phyloP scores from a whole-genome alignment of 2,888 invertebrate species.

The Meteorus colon region DNA sequence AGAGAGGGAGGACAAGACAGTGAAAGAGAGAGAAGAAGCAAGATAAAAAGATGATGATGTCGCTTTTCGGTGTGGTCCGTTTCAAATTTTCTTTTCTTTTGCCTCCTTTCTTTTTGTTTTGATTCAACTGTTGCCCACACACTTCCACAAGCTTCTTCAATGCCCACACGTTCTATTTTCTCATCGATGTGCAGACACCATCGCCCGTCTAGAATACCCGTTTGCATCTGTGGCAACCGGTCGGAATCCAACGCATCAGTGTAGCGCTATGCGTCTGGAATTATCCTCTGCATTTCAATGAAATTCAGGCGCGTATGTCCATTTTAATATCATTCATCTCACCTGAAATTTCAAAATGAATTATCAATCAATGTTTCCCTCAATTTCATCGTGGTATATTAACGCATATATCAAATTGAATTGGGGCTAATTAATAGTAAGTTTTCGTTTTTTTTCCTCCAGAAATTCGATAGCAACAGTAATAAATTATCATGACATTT shows the following conservation, averaged over 20 bases:
- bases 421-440: too few species aligned
- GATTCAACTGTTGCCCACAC: background rate
- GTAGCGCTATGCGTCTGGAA: background rate
- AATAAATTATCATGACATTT: too few species aligned
- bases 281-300: background rate
- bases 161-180: conserved; percentile 30
- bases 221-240: background rate
- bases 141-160: background rate
- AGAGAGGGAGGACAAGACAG: conserved; percentile 4
- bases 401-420: too few species aligned
- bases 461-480: too few species aligned
- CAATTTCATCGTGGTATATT: too few species aligned
- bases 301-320: background rate
- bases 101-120: background rate
- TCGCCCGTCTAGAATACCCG: background rate
- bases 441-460: too few species aligned
- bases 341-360: background rate
- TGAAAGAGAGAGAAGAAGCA: background rate
- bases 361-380: background rate
- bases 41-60: conserved; percentile 28
- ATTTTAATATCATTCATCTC: background rate
- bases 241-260: background rate
- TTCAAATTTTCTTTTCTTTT: conserved; percentile 11
- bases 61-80: background rate
- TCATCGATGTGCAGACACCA: background rate